Percentiles rank a stretch among this genome's conserved stretches.
phyloP scores from a whole-genome alignment of 2,888 invertebrate species.

The Leucoptera coffeella region DNA sequence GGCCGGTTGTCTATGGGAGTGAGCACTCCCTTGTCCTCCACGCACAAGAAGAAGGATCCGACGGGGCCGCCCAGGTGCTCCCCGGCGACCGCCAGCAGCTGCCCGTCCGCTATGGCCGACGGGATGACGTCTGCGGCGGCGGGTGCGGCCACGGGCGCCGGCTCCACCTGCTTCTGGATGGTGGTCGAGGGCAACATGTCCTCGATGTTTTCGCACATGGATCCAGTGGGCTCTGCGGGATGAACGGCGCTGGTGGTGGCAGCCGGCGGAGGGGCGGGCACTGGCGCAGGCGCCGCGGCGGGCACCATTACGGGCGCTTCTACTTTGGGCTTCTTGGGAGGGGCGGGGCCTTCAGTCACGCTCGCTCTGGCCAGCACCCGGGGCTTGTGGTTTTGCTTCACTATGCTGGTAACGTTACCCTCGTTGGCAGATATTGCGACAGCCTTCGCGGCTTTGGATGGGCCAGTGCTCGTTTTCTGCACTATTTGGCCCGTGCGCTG shows the following conservation, averaged over 20 bases:
- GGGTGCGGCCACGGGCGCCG: conserved; percentile 5
- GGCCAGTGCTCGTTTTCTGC: conserved; percentile 17
- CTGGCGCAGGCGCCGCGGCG: conserved; percentile 5
- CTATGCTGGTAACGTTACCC: conserved; percentile 12
- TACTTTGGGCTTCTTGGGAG: conserved; percentile 6
- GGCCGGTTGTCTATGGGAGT: conserved; percentile 68
- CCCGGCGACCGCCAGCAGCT: conserved; percentile 66
- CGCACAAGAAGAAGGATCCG: conserved; percentile 67
- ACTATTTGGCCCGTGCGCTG: conserved; percentile 42
- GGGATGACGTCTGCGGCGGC: conserved; percentile 13
- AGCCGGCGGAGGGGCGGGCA: conserved; percentile 1
- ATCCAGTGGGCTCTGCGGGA: conserved; percentile 14
- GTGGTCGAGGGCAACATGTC: conserved; percentile 41
- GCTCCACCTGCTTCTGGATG: conserved; percentile 24
- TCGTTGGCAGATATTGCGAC: conserved; percentile 19
- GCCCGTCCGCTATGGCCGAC: conserved; percentile 46
- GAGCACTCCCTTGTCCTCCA: conserved; percentile 65
- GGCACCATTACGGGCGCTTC: conserved; percentile 17
- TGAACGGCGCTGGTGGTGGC: conserved; percentile 12
- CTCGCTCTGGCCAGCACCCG: conserved; percentile 7
- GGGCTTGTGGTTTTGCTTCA: conserved; percentile 20
- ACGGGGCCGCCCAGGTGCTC: conserved; percentile 67
- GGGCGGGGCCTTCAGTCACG: background rate
- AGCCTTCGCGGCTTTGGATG: conserved; percentile 15
- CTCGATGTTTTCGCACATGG: conserved; percentile 36